Evolutionary conservation across 2,888 invertebrate genomes (phyloP), one percentile per base, ranked within the genome.

Genomic region (Rhodophaea formosa): DNA sequence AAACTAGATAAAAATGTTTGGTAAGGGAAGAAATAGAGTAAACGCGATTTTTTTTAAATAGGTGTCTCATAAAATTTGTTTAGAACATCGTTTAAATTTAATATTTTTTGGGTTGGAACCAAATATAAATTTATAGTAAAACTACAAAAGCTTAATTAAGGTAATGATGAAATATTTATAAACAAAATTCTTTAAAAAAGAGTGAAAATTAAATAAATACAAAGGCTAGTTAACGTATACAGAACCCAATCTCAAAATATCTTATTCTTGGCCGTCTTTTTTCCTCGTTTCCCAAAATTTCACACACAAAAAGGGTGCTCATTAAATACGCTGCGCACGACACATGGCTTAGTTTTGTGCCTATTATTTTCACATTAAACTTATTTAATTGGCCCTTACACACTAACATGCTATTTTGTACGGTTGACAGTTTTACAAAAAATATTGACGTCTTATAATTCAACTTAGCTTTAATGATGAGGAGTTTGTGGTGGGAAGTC

Each of bases 341-440:
- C 80, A 76, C 66, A 67, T 77, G 79, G 70, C 52, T 59, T 53
- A 60, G 56, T 76, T 69, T 75, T 76, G 63, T 64, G 67, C 60
- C 74, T 75, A 82, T 82, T 76, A 82, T 78, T 69, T 75, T 64
- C 35, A 70, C 79, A 82, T 82, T 75, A 74, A 79, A 80, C 75
- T 72, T 74, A 54, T 57, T 62, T 67, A 71, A 62, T 66, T 63
- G 56, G 30, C 14, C 49, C 10, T 55, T 58, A 56, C n/a, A 45
- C 47, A 39, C 39, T n/a, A 55, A 62, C 60, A 45, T 52, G 16
- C 58, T 53, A 23, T 16, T 35, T 51, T 39, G 39, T 16, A 35
- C 16, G n/a, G 35, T 16, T 17, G 35, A 51, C 35, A 51, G 8
- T 16, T 2, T 30, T 14, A 14, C 7, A 3, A 35, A 51, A 16